Percentiles rank a stretch among this genome's conserved stretches.
Conservation (phyloP, 2,888 invertebrate species). For the Plebejus anna region DNA sequence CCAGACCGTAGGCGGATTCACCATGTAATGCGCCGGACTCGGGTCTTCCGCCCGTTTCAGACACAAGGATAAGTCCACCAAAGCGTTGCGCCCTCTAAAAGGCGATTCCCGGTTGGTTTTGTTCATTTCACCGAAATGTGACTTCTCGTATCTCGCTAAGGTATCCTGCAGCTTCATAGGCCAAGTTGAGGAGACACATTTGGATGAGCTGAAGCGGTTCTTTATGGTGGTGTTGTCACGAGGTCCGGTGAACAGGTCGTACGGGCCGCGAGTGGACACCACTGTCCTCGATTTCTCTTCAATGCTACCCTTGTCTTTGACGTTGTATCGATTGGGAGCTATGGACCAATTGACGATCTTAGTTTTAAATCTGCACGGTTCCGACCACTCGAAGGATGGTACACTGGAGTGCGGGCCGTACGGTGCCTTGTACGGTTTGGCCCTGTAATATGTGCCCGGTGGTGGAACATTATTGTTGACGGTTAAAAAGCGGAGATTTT, state of each 20-base stretch:
- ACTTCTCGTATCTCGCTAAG: slow-evolving; percentile 56
- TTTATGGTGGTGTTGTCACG: slow-evolving; percentile 73
- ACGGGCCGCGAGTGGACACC: slow-evolving; percentile 63
- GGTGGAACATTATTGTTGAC: slow-evolving; percentile 48
- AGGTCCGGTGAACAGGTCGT: slow-evolving; percentile 71
- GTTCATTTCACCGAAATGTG: slow-evolving; percentile 61
- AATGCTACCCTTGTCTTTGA: slow-evolving; percentile 58
- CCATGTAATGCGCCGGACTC: slow-evolving; percentile 70
- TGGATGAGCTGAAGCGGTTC: slow-evolving; percentile 68
- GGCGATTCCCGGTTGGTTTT: slow-evolving; percentile 56
- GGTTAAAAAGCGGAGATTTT: slow-evolving; percentile 48
- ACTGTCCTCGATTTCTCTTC: slow-evolving; percentile 60
- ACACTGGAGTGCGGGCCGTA: slow-evolving; percentile 58
- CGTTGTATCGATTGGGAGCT: slow-evolving; percentile 62
- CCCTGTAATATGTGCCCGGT: slow-evolving; percentile 62
- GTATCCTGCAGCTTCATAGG: slow-evolving; percentile 55
- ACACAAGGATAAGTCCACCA: slow-evolving; percentile 73
- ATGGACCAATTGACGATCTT: slow-evolving; percentile 53
- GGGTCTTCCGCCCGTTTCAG: slow-evolving; percentile 70
- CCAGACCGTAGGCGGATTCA: slow-evolving; percentile 47
- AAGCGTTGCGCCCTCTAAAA: slow-evolving; percentile 66
- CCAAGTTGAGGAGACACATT: slow-evolving; percentile 58
- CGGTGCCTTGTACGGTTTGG: slow-evolving; percentile 53
- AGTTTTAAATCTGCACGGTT: slow-evolving; percentile 62
- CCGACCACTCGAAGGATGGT: slow-evolving; percentile 59